Base-by-base conservation (phyloP, 2,888 invertebrate genomes). In the Drosophila mulleri region DNA sequence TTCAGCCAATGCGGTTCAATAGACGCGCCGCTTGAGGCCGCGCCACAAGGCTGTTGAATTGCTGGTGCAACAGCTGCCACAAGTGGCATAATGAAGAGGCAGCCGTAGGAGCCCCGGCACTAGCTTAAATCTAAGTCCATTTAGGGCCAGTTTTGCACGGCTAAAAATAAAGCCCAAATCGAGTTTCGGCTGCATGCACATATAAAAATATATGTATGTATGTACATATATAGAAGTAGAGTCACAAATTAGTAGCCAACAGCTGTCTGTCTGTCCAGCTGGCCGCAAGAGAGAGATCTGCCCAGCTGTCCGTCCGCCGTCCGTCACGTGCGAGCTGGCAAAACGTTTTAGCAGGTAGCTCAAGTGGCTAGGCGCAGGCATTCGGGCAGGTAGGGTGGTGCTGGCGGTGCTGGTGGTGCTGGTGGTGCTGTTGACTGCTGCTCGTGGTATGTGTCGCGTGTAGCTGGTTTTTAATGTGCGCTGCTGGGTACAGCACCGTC, bases 401-500 rank as follows among this genome's bases (percentile, higher is more conserved):
- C 39, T 14, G 7, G 29, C 29, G 16, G n/a, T n/a, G 39, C 12
- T 35, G 16, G 37, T 16, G 39, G 6, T 39, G 66, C 61, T 74
- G 68, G 65, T 61, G 26, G n/a, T 23, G 61, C 70, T 42, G 18
- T 57, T 47, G 44, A 18, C 39, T 68, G 59, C 37, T 60, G 32
- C 52, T 37, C 9, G 18, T 42, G 56, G 42, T 29, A 20, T 57
- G 42, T 57, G 57, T 57, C 57, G 57, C 57, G 57, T 57, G 57
- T 57, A 71, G 79, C 78, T 68, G 58, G 60, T 58, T 67, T 68
- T 60, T 0, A 45, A 45, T 23, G 23, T 14, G 14, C 26, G 64
- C 77, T 64, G 32, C 48, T 59, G 60, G 68, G 84, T 84, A 89
- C 84, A 84, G 84, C 89, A 87, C 89, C 89, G 84, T 82, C 87